Percentiles rank a stretch among this genome's conserved stretches.
These are phyloP conservation scores for Condylura cristata DNA, from an alignment of 2,113 vertebrate species.

Conservation along the genomic window DNA sequence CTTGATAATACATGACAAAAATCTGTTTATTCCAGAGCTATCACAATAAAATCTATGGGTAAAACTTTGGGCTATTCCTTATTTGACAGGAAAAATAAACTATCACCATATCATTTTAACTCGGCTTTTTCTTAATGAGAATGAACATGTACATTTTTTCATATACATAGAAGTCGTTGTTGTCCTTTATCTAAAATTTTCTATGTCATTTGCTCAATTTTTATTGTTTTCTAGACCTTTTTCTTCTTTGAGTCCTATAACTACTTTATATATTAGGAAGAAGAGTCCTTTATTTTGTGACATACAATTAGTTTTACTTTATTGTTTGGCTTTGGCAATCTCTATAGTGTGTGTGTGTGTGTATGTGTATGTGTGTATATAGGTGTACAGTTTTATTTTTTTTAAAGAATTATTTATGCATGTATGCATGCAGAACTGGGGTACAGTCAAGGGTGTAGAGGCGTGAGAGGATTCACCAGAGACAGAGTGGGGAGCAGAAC, in stretches of 20 bases:
- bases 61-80: background rate
- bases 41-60: background rate
- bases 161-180: background rate
- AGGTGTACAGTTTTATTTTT: background rate
- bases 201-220: background rate
- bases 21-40: background rate
- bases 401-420: no score
- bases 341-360: background rate
- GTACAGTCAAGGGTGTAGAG: no score
- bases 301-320: background rate
- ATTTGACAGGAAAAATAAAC: constrained; percentile 1
- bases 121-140: background rate
- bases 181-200: background rate
- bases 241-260: background rate
- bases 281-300: background rate
- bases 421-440: no score
- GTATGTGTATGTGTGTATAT: background rate
- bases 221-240: background rate
- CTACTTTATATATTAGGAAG: background rate
- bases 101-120: background rate
- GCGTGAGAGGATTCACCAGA: no score
- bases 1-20: background rate
- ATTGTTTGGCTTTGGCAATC: background rate
- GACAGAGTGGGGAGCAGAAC: no score
- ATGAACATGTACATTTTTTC: background rate